A percentile compares a stretch with the other conserved stretches of the same genome.
These are phyloP conservation scores for Zaprionus bogoriensis DNA, from an alignment of 2,888 invertebrate genomes.

Conservation along the genomic window DNA sequence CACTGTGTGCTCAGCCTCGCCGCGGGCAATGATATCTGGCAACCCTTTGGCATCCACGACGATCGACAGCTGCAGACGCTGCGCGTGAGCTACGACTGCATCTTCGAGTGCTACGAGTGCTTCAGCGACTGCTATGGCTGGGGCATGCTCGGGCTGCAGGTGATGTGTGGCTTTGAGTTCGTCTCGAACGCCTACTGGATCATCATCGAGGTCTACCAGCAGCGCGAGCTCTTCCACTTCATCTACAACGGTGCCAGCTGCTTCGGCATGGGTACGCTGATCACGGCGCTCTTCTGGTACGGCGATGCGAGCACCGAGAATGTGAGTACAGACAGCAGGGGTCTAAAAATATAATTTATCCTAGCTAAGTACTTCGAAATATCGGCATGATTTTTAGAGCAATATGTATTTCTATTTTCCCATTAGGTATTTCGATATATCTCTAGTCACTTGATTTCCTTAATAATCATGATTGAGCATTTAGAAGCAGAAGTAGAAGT, in stretches of 20 bases:
- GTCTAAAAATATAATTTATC: too few relatives aligned
- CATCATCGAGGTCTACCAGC: constrained; percentile 43
- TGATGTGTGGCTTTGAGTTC: constrained; percentile 78
- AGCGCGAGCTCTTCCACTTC: constrained; percentile 23
- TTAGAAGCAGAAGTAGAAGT: too few relatives aligned
- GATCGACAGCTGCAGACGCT: constrained; percentile 63
- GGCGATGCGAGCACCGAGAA: constrained; percentile 66
- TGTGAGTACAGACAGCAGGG: constrained; percentile 60
- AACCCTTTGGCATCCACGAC: constrained; percentile 51
- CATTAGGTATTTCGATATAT: too few relatives aligned
- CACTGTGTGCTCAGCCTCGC: constrained; percentile 50
- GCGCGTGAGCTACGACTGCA: constrained; percentile 73
- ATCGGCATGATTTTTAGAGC: too few relatives aligned
- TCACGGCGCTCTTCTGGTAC: constrained; percentile 63
- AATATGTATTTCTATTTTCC: too few relatives aligned
- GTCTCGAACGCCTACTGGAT: constrained; percentile 80
- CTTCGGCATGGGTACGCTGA: constrained; percentile 50
- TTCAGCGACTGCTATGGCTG: constrained; percentile 80
- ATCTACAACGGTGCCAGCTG: constrained; percentile 58
- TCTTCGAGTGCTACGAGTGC: constrained; percentile 68
- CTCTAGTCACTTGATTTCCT: too few relatives aligned
- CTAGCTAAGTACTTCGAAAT: too few relatives aligned
- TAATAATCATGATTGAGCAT: too few relatives aligned
- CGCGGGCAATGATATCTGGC: constrained; percentile 66
- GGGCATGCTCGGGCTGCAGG: constrained; percentile 75